A percentile compares a stretch with the other conserved stretches of the same genome.
These are phyloP conservation scores for Vireo altiloquus DNA, from an alignment of 2,113 vertebrate genomes.

Conservation along the genomic window DNA sequence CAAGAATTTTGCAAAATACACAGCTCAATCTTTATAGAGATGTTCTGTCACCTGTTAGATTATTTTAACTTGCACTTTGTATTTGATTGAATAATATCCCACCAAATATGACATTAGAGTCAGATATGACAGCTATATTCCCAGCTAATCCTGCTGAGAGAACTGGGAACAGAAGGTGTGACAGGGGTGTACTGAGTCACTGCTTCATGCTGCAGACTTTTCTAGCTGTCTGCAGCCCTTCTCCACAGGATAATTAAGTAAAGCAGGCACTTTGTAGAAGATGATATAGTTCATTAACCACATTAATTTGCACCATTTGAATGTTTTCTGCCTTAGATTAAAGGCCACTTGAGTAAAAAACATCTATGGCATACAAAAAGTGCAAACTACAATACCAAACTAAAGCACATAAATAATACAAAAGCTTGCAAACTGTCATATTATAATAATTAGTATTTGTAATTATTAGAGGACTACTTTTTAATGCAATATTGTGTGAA, in stretches of 20 bases:
- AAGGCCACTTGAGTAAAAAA: neutral
- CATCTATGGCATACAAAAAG: neutral
- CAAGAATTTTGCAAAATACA: neutral
- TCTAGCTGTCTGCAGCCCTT: neutral
- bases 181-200: neutral
- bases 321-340: neutral
- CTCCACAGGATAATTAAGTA: neutral
- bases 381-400: neutral
- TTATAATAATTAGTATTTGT: neutral
- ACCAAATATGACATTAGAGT: neutral
- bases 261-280: neutral
- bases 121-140: neutral
- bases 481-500: neutral
- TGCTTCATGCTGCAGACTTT: neutral
- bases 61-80: neutral
- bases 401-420: neutral
- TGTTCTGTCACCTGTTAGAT: neutral
- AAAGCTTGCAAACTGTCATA: neutral
- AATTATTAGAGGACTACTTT: neutral
- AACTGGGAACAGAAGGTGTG: neutral
- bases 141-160: neutral
- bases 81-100: neutral
- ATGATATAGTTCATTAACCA: neutral
- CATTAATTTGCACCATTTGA: neutral
- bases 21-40: neutral